Conservation (phyloP, 2,797 vertebrate species). For the Poecilia picta region DNA sequence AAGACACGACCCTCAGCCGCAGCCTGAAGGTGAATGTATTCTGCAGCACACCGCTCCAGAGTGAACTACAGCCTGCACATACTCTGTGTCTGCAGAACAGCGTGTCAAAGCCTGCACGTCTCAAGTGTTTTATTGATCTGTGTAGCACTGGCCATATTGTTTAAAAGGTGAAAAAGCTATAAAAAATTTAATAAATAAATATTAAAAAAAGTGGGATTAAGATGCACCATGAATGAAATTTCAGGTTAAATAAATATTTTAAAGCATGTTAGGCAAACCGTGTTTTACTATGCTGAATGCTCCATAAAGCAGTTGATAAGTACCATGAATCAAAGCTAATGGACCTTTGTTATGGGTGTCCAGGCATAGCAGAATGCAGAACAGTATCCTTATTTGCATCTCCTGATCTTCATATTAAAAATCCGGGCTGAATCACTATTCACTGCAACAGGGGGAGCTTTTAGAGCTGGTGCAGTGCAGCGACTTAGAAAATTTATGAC, state of each 20-base stretch:
- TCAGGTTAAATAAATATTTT: not conserved
- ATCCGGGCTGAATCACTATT: slow-evolving; percentile 21
- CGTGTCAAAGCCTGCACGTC: slow-evolving; percentile 2
- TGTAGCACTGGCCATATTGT: not conserved
- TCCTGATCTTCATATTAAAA: slow-evolving; percentile 43
- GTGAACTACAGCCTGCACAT: not conserved
- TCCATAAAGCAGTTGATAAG: slow-evolving; percentile 7
- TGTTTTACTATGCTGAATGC: not conserved
- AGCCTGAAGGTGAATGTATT: slow-evolving; percentile 24
- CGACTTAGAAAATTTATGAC: slow-evolving; percentile 49
- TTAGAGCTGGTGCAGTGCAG: slow-evolving; percentile 65
- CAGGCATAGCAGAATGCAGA: slow-evolving; percentile 27
- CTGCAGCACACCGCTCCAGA: not conserved
- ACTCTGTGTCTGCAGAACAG: slow-evolving; percentile 2
- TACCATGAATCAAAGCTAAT: slow-evolving; percentile 33
- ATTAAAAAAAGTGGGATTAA: not conserved
- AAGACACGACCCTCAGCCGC: slow-evolving; percentile 38
- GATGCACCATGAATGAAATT: not conserved
- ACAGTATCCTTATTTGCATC: slow-evolving; percentile 39
- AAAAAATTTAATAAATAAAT: no score
- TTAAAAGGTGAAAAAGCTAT: not conserved
- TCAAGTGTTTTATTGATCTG: slow-evolving; percentile 3
- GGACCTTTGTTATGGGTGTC: not conserved
- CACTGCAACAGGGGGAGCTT: slow-evolving; percentile 43
- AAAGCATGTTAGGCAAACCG: slow-evolving; percentile 1